phyloP scores from a whole-genome alignment of 2,113 vertebrate species.

The Taurulus bubalis region DNA sequence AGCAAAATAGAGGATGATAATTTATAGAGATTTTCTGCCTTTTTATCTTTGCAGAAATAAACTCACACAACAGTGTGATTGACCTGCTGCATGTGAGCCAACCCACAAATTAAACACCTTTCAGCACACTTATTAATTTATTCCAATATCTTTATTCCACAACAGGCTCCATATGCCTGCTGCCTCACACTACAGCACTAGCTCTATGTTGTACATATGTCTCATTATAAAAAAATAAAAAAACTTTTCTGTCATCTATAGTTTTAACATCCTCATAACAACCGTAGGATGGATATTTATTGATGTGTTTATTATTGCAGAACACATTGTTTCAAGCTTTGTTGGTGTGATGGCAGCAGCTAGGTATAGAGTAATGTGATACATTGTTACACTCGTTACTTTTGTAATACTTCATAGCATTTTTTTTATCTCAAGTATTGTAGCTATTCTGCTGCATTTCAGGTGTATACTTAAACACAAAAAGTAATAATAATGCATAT shows the following conservation, averaged over 20 bases:
- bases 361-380: background rate
- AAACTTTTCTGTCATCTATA: background rate
- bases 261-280: background rate
- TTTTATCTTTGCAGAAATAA: background rate
- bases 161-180: background rate
- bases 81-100: conserved; percentile 5
- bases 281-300: background rate
- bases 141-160: background rate
- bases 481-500: background rate
- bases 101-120: background rate
- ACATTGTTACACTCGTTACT: background rate
- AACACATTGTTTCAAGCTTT: background rate
- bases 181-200: background rate
- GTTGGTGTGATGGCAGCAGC: background rate
- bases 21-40: background rate
- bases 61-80: background rate
- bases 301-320: background rate
- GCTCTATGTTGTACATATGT: background rate
- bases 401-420: background rate
- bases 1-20: background rate
- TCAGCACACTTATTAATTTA: conserved; percentile 1
- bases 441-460: background rate
- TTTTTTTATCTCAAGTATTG: background rate
- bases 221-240: conserved; percentile 2
- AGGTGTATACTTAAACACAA: background rate